Percentiles rank a stretch among this genome's conserved stretches.
Conservation (phyloP, 2,113 vertebrate species). For the Oryzias curvinotus region DNA sequence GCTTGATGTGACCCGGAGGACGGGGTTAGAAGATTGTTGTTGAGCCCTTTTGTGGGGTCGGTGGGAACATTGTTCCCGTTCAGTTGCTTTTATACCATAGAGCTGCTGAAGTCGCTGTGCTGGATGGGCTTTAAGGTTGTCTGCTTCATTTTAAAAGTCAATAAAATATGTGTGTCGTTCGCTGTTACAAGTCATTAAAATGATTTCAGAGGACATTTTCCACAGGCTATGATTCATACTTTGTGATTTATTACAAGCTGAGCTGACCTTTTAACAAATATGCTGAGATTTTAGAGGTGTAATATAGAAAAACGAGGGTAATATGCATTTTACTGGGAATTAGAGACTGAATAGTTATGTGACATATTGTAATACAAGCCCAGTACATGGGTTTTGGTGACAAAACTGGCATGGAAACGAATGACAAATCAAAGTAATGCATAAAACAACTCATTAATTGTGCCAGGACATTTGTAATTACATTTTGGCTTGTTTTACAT, state of each 20-base stretch:
- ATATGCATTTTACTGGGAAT: background rate
- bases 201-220: background rate
- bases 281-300: background rate
- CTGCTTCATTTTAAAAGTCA: slow-evolving; percentile 1
- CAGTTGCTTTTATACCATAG: slow-evolving; percentile 53
- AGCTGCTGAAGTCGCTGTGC: slow-evolving; percentile 38
- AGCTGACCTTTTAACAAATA: background rate
- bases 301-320: background rate
- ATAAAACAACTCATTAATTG: too few species aligned
- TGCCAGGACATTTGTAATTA: too few species aligned
- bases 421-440: too few species aligned
- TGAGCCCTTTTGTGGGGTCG: slow-evolving; percentile 63
- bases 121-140: slow-evolving; percentile 38
- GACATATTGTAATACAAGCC: background rate
- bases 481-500: too few species aligned
- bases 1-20: slow-evolving; percentile 61
- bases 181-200: background rate
- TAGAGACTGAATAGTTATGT: background rate
- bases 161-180: too few species aligned
- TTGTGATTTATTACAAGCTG: background rate
- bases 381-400: too few species aligned
- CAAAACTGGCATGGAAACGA: too few species aligned
- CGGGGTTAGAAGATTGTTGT: slow-evolving; percentile 65
- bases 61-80: slow-evolving; percentile 76
- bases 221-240: background rate